phyloP scores from a whole-genome alignment of 2,797 vertebrate genomes.

The Heteromormyrus szaboi region DNA sequence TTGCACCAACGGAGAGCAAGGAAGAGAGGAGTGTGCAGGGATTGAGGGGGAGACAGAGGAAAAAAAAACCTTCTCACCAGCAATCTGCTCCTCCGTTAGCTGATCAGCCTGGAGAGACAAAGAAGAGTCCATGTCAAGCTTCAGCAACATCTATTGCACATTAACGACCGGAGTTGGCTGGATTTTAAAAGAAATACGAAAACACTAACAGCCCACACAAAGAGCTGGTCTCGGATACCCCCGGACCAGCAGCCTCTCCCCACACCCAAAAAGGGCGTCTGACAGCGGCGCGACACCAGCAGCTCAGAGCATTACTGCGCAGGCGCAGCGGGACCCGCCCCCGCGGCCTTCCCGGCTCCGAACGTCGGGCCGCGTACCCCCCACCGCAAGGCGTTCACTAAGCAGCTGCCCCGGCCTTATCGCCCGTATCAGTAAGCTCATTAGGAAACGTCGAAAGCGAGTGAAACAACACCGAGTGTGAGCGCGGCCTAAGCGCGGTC shows the following conservation, averaged over 20 bases:
- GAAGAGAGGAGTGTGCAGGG: neutral
- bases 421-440: neutral
- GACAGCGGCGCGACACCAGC: neutral
- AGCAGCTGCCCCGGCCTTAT: neutral
- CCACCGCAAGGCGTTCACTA: neutral
- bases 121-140: neutral
- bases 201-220: neutral
- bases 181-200: neutral
- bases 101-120: slow-evolving; percentile 69
- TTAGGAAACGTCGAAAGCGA: neutral
- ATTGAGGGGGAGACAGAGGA: neutral
- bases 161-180: neutral
- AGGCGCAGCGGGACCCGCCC: neutral
- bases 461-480: neutral
- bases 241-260: neutral
- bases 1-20: neutral
- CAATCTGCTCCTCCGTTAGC: slow-evolving; percentile 81
- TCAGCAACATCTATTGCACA: neutral
- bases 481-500: neutral
- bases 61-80: slow-evolving; percentile 55
- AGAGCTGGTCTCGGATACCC: neutral
- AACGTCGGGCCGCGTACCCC: neutral
- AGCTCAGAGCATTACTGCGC: neutral
- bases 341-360: neutral
- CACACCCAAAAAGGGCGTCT: neutral